A percentile compares a stretch with the other conserved stretches of the same genome.
phyloP scores from a whole-genome alignment of 2,797 vertebrate genomes.

The Rhabdophis nuchalis region DNA sequence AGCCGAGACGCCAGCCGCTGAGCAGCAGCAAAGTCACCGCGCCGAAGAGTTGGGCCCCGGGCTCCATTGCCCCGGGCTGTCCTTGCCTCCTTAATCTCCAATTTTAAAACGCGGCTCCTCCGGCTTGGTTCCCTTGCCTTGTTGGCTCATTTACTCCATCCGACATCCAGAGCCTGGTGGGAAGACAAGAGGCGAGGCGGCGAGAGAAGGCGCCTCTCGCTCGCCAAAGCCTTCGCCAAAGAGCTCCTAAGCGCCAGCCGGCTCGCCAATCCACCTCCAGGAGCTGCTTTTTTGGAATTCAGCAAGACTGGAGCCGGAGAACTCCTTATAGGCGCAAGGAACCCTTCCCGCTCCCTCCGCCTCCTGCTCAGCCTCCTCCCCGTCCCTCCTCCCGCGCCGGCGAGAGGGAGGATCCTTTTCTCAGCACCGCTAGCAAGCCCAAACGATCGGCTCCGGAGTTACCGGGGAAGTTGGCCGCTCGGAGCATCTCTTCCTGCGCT shows the following conservation, averaged over 20 bases:
- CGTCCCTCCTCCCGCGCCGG: conserved; percentile 61
- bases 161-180: conserved; percentile 38
- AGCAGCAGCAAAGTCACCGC: conserved; percentile 58
- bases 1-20: conserved; percentile 63
- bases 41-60: conserved; percentile 47
- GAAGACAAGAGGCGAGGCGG: background rate
- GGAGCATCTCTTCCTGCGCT: rapidly evolving
- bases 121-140: conserved; percentile 22
- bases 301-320: conserved; percentile 47
- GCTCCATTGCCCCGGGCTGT: conserved; percentile 62
- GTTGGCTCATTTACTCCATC: conserved; percentile 63
- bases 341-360: conserved; percentile 61
- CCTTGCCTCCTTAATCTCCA: conserved; percentile 39
- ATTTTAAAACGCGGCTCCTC: conserved; percentile 24
- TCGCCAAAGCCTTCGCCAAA: background rate
- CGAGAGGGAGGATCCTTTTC: conserved; percentile 66
- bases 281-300: conserved; percentile 32
- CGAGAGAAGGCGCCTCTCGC: background rate
- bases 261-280: background rate
- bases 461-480: conserved; percentile 43
- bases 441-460: conserved; percentile 51
- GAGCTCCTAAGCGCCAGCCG: background rate
- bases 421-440: conserved; percentile 42
- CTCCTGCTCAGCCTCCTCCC: conserved; percentile 59
- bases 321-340: conserved; percentile 70